Evolutionary conservation across 2,888 invertebrate genomes (phyloP).

Genomic region (Stenotaenia linearis): DNA sequence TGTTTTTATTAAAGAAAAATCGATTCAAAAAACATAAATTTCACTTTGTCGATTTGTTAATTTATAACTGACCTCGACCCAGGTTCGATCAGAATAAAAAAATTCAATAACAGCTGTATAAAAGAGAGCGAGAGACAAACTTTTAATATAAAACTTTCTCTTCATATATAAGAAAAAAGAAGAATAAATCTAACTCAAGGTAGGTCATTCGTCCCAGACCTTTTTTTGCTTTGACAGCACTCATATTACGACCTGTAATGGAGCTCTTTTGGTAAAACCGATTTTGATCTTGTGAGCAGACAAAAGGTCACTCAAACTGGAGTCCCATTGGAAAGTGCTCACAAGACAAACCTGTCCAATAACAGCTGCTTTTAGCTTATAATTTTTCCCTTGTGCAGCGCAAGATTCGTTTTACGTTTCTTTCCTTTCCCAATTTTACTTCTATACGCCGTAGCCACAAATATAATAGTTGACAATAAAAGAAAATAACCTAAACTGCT

Average conservation of each 20-base stretch:
- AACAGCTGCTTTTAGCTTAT: slow-evolving; percentile 26
- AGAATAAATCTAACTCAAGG: slow-evolving; percentile 24
- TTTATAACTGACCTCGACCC: too few relatives aligned
- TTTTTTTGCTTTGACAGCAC: slow-evolving; percentile 19
- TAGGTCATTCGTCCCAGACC: slow-evolving; percentile 20
- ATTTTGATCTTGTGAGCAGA: slow-evolving; percentile 24
- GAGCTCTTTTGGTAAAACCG: slow-evolving; percentile 24
- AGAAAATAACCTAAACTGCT: neutral
- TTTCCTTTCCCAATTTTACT: neutral
- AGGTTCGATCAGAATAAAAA: neutral
- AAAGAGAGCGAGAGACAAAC: neutral
- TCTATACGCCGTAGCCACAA: neutral
- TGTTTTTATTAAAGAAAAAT: too few relatives aligned
- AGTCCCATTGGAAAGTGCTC: slow-evolving; percentile 26
- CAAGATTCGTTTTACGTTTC: neutral
- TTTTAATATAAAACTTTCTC: slow-evolving; percentile 2
- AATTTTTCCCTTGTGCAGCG: slow-evolving; percentile 21
- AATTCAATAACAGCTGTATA: neutral
- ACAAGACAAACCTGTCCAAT: neutral
- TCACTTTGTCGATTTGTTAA: neutral
- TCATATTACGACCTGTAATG: slow-evolving; percentile 19
- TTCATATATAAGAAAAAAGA: neutral
- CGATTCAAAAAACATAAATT: too few relatives aligned
- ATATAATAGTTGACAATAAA: slow-evolving; percentile 3
- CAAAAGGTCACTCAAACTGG: slow-evolving; percentile 26